A percentile compares a stretch with the other conserved stretches of the same genome.
These are phyloP conservation scores for Diglossa cyanea DNA, from an alignment of 2,797 vertebrate species.

Conservation along the genomic window DNA sequence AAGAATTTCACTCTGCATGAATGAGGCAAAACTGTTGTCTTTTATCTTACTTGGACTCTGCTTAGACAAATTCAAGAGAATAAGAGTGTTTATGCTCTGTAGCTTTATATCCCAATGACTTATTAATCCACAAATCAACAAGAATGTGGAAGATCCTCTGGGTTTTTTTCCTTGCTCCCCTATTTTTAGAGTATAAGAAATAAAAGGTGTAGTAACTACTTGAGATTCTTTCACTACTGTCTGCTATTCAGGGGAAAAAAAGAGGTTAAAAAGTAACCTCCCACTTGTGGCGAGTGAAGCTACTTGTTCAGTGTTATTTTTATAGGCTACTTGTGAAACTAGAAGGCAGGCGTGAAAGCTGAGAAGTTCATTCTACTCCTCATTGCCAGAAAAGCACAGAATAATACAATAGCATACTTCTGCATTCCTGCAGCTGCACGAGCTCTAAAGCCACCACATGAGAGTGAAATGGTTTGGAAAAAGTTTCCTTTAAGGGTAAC, in stretches of 20 bases:
- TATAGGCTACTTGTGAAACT: constrained; percentile 11
- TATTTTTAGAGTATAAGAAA: background rate
- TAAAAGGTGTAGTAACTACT: background rate
- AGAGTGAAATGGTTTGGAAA: background rate
- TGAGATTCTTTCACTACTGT: background rate
- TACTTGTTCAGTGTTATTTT: constrained; percentile 27
- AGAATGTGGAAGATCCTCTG: background rate
- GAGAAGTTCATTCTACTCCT: background rate
- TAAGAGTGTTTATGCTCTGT: background rate
- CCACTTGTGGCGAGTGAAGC: background rate
- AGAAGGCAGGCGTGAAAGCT: background rate
- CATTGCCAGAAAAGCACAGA: background rate
- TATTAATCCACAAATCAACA: background rate
- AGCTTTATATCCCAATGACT: background rate
- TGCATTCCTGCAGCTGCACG: background rate
- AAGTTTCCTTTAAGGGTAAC: background rate
- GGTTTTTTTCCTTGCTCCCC: background rate
- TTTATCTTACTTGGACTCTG: background rate
- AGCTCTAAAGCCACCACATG: background rate
- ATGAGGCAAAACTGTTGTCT: background rate
- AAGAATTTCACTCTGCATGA: background rate
- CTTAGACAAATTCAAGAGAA: background rate
- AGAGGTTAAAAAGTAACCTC: background rate
- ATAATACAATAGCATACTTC: background rate
- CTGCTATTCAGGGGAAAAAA: background rate